A percentile compares a stretch with the other conserved stretches of the same genome.
phyloP scores from a whole-genome alignment of 2,113 vertebrate species.

The Sphyrna mokarran region DNA sequence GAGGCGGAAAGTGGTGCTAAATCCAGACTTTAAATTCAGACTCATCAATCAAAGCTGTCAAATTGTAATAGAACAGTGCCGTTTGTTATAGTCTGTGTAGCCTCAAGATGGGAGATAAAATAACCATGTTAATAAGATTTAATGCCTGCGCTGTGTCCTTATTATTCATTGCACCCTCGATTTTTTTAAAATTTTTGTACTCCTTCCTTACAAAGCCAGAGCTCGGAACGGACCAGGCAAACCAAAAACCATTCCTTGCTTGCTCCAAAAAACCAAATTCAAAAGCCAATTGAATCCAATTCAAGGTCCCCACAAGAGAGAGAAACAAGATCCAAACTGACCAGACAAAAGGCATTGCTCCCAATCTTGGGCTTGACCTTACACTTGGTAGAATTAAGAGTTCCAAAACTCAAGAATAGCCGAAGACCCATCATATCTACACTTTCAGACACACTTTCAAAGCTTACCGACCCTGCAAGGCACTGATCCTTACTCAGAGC shows the following conservation, averaged over 20 bases:
- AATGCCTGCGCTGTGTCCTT: not conserved
- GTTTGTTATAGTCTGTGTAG: not conserved
- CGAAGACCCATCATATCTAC: not conserved
- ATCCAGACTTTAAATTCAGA: not conserved
- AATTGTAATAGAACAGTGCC: not conserved
- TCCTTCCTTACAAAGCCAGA: not conserved
- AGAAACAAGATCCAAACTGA: too few species aligned
- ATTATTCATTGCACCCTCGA: not conserved
- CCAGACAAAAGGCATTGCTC: too few species aligned
- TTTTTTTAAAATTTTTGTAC: not conserved
- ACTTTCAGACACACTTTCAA: not conserved
- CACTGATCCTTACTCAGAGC: not conserved
- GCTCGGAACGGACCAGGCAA: too few species aligned
- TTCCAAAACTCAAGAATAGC: not conserved
- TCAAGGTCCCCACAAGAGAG: too few species aligned
- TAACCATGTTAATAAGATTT: not conserved
- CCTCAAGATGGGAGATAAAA: not conserved
- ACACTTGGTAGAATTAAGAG: not conserved
- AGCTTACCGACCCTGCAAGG: not conserved
- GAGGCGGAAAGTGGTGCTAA: conserved; percentile 8
- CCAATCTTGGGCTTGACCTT: not conserved
- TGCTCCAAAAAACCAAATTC: too few species aligned
- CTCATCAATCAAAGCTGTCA: conserved; percentile 32
- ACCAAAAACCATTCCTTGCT: too few species aligned
- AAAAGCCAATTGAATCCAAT: too few species aligned